Conservation (phyloP, 2,113 vertebrate species). For the Melanotaenia duboulayi region DNA sequence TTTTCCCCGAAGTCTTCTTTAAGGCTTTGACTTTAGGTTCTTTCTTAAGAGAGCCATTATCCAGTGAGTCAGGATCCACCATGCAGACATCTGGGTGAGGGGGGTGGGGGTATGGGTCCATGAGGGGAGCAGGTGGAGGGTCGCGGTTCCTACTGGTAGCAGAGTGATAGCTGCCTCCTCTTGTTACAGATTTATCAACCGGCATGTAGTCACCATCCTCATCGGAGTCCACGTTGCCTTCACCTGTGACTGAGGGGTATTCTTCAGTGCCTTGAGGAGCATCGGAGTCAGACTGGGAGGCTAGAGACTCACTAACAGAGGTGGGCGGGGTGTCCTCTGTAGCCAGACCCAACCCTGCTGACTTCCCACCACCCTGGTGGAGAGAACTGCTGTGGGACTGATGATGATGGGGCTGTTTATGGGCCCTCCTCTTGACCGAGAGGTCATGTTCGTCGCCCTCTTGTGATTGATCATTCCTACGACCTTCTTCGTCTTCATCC, state of each 20-base stretch:
- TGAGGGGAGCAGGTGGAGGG: slow-evolving; percentile 87
- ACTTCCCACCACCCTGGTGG: slow-evolving; percentile 67
- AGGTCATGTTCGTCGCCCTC: slow-evolving; percentile 79
- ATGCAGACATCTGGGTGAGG: slow-evolving; percentile 96
- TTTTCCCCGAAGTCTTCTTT: slow-evolving; percentile 86
- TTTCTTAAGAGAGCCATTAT: slow-evolving; percentile 86
- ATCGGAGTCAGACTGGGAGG: slow-evolving; percentile 95
- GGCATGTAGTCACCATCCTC: slow-evolving; percentile 95
- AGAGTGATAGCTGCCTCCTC: slow-evolving; percentile 82
- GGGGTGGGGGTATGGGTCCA: slow-evolving; percentile 89
- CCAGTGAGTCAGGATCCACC: slow-evolving; percentile 92
- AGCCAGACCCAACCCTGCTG: slow-evolving; percentile 68
- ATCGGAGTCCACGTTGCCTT: slow-evolving; percentile 90
- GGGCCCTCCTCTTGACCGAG: slow-evolving; percentile 83
- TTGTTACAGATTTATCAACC: slow-evolving; percentile 86
- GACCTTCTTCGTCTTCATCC: slow-evolving; percentile 85
- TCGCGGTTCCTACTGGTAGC: slow-evolving; percentile 84
- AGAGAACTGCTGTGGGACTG: slow-evolving; percentile 73
- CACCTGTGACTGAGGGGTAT: slow-evolving; percentile 89
- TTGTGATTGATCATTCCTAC: slow-evolving; percentile 78
- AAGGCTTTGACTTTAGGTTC: slow-evolving; percentile 89
- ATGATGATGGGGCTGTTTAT: slow-evolving; percentile 83
- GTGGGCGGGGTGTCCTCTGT: slow-evolving; percentile 94
- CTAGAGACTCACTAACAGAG: slow-evolving; percentile 92
- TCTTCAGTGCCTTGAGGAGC: slow-evolving; percentile 91